These are phyloP conservation scores for Subanguina moxae DNA, from an alignment of 1,140 invertebrate genomes.

Conservation along the genomic window DNA sequence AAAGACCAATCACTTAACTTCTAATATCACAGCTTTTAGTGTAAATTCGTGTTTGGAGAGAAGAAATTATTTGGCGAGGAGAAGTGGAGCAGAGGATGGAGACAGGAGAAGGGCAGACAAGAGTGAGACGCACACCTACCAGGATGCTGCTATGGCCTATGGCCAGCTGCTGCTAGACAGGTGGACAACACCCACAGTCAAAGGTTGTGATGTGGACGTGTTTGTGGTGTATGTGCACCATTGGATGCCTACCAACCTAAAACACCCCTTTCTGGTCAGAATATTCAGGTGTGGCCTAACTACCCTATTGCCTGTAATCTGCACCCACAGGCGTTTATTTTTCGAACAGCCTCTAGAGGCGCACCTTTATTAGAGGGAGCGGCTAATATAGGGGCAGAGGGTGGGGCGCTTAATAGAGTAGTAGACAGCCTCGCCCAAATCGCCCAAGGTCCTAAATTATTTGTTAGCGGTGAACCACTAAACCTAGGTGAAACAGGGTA, in stretches of 20 bases:
- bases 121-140: neutral
- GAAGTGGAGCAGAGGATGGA: neutral
- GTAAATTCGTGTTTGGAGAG: constrained; percentile 10
- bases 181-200: neutral
- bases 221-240: constrained; percentile 8
- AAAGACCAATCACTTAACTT: too few relatives aligned
- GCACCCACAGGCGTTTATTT: too few relatives aligned
- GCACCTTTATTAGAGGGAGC: neutral
- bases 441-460: neutral
- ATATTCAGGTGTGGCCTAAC: constrained; percentile 5
- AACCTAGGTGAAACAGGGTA: too few relatives aligned
- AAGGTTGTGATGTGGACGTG: constrained; percentile 12
- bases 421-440: neutral
- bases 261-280: constrained; percentile 3
- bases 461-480: too few relatives aligned
- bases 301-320: too few relatives aligned
- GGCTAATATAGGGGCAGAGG: neutral
- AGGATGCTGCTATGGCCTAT: constrained; percentile 9
- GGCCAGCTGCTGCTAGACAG: neutral
- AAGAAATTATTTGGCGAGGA: constrained; percentile 1
- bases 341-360: neutral
- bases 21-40: too few relatives aligned
- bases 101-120: neutral
- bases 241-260: constrained; percentile 11
- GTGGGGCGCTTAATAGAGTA: neutral